Conservation (phyloP, 2,888 invertebrate genomes). For the Cheilosia impressa region DNA sequence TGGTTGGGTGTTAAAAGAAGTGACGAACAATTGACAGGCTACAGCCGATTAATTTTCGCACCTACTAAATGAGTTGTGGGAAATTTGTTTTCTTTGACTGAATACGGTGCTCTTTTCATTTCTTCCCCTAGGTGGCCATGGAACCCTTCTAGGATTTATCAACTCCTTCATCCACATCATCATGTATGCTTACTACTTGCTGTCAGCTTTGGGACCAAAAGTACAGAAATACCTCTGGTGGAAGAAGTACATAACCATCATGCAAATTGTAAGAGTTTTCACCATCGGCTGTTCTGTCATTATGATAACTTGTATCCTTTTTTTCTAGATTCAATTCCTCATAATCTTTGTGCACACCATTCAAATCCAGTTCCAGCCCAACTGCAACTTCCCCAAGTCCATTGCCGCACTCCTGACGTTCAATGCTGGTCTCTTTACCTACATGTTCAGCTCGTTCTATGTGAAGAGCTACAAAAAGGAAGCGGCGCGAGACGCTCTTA, state of each 20-base stretch:
- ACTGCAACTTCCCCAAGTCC: constrained; percentile 89
- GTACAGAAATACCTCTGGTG: constrained; percentile 97
- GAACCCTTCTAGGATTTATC: constrained; percentile 92
- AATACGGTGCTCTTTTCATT: neutral
- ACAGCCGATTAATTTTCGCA: neutral
- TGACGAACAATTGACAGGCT: too few relatives aligned
- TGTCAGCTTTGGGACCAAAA: constrained; percentile 93
- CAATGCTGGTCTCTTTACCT: constrained; percentile 89
- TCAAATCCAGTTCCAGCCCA: constrained; percentile 87
- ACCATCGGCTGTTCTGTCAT: neutral
- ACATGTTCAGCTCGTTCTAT: constrained; percentile 92
- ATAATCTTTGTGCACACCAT: constrained; percentile 90
- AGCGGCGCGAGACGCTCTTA: constrained; percentile 76
- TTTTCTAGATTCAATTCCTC: constrained; percentile 88
- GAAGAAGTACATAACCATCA: constrained; percentile 94
- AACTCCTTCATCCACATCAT: constrained; percentile 95
- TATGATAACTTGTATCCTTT: constrained; percentile 60
- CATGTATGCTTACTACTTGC: constrained; percentile 96
- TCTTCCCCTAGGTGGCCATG: constrained; percentile 90
- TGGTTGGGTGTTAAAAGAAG: neutral
- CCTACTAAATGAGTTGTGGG: neutral
- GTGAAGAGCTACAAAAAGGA: constrained; percentile 86
- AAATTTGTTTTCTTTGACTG: neutral
- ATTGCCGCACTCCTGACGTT: constrained; percentile 88
- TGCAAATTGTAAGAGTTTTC: constrained; percentile 90